Evolutionary conservation across 2,888 invertebrate species (phyloP).

Genomic region (Dione juno): DNA sequence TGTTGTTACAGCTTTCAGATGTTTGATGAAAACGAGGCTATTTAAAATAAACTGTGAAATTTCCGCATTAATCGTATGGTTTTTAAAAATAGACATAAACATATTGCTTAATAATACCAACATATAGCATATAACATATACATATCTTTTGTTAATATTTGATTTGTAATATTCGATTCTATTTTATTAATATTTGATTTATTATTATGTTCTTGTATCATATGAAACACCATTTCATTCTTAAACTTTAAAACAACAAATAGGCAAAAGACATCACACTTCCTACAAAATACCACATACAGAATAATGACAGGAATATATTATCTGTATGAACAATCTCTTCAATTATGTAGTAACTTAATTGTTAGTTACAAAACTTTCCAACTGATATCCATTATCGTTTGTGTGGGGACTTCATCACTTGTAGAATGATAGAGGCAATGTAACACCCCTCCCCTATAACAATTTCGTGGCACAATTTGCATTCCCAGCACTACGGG

Average conservation of each 20-base stretch:
- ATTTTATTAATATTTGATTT: too few species aligned
- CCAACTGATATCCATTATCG: background rate
- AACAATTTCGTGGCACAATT: conserved; percentile 23
- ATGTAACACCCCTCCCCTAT: conserved; percentile 11
- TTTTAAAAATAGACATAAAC: background rate
- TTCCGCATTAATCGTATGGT: background rate
- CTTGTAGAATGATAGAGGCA: background rate
- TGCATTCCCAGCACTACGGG: conserved; percentile 37
- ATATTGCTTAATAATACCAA: too few species aligned
- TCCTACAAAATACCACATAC: too few species aligned
- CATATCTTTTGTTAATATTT: too few species aligned
- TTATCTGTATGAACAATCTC: too few species aligned
- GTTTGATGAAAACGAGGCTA: background rate
- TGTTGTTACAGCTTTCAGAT: background rate
- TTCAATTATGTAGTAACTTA: background rate
- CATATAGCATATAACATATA: too few species aligned
- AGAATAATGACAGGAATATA: too few species aligned
- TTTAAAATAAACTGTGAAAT: conserved; percentile 6
- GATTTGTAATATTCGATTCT: too few species aligned
- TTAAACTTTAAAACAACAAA: too few species aligned
- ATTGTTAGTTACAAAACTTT: background rate
- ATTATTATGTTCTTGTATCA: too few species aligned
- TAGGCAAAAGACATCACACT: too few species aligned
- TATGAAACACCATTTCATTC: too few species aligned
- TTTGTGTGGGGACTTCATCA: background rate